phyloP scores from a whole-genome alignment of 1,140 invertebrate genomes.

The Daktulosphaira vitifoliae region DNA sequence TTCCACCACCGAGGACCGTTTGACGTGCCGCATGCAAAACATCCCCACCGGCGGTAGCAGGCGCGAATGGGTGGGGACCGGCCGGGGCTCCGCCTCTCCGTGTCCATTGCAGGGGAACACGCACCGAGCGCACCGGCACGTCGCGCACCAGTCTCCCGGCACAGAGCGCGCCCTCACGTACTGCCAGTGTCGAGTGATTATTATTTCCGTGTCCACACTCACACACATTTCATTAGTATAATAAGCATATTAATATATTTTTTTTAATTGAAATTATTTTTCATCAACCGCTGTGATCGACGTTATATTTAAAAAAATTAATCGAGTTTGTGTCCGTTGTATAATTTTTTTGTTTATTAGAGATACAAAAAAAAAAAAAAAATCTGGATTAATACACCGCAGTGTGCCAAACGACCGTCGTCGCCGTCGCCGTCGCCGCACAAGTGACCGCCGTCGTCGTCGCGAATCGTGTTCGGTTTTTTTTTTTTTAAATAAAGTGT shows the following conservation, averaged over 20 bases:
- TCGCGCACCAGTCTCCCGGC: constrained; percentile 32
- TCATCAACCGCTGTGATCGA: too few species aligned
- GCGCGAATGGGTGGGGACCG: constrained; percentile 31
- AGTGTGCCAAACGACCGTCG: not conserved
- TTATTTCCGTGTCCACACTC: not conserved
- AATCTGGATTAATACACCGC: too few species aligned
- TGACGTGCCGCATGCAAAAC: constrained; percentile 32
- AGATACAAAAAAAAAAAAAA: too few species aligned
- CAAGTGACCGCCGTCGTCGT: too few species aligned
- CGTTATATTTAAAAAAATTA: too few species aligned
- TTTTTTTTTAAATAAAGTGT: too few species aligned
- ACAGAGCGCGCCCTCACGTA: constrained; percentile 31
- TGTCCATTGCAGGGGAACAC: constrained; percentile 27
- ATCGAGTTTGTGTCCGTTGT: too few species aligned
- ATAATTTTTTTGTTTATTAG: too few species aligned
- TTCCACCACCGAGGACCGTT: not conserved
- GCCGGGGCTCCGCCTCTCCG: constrained; percentile 4
- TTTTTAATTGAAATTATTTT: too few species aligned
- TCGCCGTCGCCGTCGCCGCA: not conserved
- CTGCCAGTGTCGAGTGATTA: constrained; percentile 13
- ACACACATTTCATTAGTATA: too few species aligned
- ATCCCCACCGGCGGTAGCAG: constrained; percentile 3
- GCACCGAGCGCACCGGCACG: constrained; percentile 24
- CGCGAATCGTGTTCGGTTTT: too few species aligned
- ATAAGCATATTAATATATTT: too few species aligned